These are phyloP conservation scores for Bembecia ichneumoniformis DNA, from an alignment of 2,888 invertebrate genomes.

Conservation along the genomic window DNA sequence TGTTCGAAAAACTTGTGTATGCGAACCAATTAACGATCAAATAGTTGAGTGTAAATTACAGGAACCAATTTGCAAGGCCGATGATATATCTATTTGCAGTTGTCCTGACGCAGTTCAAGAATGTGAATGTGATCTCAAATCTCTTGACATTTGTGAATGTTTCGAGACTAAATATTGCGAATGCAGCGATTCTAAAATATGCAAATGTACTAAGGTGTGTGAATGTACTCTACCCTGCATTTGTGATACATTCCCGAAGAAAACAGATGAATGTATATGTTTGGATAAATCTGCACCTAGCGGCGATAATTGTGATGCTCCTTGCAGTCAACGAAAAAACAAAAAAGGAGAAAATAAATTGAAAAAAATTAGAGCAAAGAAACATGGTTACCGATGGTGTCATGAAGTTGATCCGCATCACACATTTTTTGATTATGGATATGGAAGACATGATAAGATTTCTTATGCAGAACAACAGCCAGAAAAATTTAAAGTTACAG, in stretches of 20 bases:
- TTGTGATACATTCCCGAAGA: constrained; percentile 30
- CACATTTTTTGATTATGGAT: constrained; percentile 55
- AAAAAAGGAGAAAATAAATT: constrained; percentile 25
- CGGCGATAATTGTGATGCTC: constrained; percentile 23
- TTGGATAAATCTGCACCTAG: constrained; percentile 20
- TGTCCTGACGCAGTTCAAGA: constrained; percentile 24
- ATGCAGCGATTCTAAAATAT: constrained; percentile 44
- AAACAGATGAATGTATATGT: constrained; percentile 35
- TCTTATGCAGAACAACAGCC: constrained; percentile 23
- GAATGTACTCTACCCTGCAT: constrained; percentile 45
- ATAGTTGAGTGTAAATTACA: not conserved
- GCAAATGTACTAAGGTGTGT: constrained; percentile 42
- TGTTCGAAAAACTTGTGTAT: constrained; percentile 35
- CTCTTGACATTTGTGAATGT: constrained; percentile 32
- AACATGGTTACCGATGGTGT: constrained; percentile 40
- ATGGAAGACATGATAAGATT: constrained; percentile 45
- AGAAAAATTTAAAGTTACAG: constrained; percentile 42
- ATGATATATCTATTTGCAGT: constrained; percentile 34
- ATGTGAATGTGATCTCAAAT: constrained; percentile 32
- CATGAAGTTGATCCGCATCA: constrained; percentile 52
- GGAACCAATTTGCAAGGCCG: constrained; percentile 26
- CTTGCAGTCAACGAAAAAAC: constrained; percentile 6
- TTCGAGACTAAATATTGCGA: constrained; percentile 34
- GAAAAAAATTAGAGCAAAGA: constrained; percentile 43
- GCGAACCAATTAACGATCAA: constrained; percentile 26